Evolutionary conservation across 2,797 vertebrate genomes (phyloP), one percentile per base, ranked within the genome.

Genomic region (Myotis myotis): DNA sequence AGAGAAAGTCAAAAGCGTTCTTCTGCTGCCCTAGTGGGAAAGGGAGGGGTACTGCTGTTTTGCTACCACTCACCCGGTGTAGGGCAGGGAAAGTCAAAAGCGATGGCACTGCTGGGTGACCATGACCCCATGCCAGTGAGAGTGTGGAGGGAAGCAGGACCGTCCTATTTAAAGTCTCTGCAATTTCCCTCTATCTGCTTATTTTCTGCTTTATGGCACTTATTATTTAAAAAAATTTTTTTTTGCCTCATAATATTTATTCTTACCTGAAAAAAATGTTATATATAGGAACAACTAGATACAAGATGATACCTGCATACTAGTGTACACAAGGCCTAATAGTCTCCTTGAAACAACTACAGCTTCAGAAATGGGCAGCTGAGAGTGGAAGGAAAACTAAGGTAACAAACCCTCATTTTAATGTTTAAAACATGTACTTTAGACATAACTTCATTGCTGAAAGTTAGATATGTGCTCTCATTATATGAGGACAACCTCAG

Each of bases 311-410:
- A 57, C 7, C 20, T 68, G 20, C 3, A 66, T 9, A 19, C 16
- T 53, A 51, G 19, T 72, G 20, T 25, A 36, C 3, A 19, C 7
- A 80, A 68, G 38, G 22, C 36, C 33, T 68, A 9, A 36, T 62
- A 30, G 68, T 96, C 60, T 23, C 85, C 93, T 92, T 30, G 89
- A 94, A 97, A 96, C 89, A 23, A 23, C 22, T 22, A 38, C 20
- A 94, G 66, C 82, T 89, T 97, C 89, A 0, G 0, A 41, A 87
- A 96, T 83, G 49, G 49, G 82, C 33, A 94, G 82, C 36, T 74
- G 72, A 96, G 74, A 97, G 64, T 97, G 60, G 55, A 93, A 53
- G 19, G 8, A 66, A 96, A 93, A 68, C 64, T 96, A 93, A 71
- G 2, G 49, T 57, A 25, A 3, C 15, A 82, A 87, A 89, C 53